Percentiles rank a stretch among this genome's conserved stretches.
Evolutionary conservation across 2,113 vertebrate genomes (phyloP).

Genomic region (Neotoma lepida): DNA sequence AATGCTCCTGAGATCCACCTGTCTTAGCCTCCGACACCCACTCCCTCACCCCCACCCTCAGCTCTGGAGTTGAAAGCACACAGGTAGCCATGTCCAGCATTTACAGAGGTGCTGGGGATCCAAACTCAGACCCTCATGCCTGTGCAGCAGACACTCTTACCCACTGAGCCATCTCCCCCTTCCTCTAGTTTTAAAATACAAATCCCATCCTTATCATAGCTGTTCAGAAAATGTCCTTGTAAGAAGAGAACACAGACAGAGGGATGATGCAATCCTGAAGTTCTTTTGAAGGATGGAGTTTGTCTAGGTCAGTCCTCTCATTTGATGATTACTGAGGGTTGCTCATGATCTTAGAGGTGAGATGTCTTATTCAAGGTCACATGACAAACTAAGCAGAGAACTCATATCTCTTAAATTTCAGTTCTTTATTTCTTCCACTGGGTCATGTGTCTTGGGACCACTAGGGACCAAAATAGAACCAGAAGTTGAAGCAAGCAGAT

Average conservation of each 20-base stretch:
- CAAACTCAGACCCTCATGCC: neutral
- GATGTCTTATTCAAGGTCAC: neutral
- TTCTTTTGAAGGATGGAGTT: neutral
- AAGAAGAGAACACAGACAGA: conserved; percentile 6
- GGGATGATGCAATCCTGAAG: neutral
- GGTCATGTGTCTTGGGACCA: conserved; percentile 31
- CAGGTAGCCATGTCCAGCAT: no score
- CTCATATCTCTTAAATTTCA: neutral
- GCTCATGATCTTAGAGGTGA: conserved; percentile 29
- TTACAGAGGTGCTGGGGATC: no score
- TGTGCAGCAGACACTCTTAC: no score
- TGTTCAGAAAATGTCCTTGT: conserved; percentile 42
- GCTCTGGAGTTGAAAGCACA: neutral
- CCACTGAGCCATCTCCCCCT: no score
- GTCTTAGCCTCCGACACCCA: no score
- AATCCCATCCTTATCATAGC: conserved; percentile 33
- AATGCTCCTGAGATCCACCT: neutral
- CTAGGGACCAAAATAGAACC: conserved; percentile 45
- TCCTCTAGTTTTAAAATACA: conserved; percentile 6
- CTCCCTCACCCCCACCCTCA: no score
- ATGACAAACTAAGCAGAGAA: conserved; percentile 20
- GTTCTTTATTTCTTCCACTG: conserved; percentile 11
- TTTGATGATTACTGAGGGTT: conserved; percentile 3
- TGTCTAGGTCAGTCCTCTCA: neutral
- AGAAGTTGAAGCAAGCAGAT: conserved; percentile 42